Base-by-base conservation (phyloP, 2,888 invertebrate species). In the Chrysodeixis includens region DNA sequence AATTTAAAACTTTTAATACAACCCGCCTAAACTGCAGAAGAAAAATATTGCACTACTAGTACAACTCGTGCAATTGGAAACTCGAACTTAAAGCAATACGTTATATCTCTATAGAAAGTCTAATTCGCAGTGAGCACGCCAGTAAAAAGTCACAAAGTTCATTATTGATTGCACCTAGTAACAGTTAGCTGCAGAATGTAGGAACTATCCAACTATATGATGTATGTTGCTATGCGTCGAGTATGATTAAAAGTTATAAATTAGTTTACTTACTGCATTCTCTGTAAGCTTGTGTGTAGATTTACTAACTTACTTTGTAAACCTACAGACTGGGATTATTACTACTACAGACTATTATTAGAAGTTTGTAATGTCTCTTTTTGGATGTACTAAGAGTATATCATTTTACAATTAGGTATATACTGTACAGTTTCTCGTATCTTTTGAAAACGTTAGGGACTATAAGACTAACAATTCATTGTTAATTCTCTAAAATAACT, bases 111-210 rank as follows among this genome's bases (percentile, higher is more conserved):
- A 83, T 80, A 82, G 76, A 76, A 85, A 84, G 82, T 86, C 79
- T 86, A 87, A 86, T 88, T 85, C 83, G 66, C 83, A 81, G 75
- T 74, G 71, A 76, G 78, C 80, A 83, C 76, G 83, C 82, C 79
- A 82, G 74, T 86, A 84, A 88, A 87, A 87, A 83, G 80, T 75
- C 77, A 69, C 66, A 76, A 86, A 89, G 81, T 88, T 86, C 79
- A 78, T 88, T 89, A 90, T 90, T 88, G 89, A 90, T 90, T 89
- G 84, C 85, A 26, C 26, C 26, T 26, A 76, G 84, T 87, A n/a
- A n/a, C 87, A 77, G 76, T 78, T 71, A n/a, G 83, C 83, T 83
- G 77, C 73, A 80, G 79, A 81, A 83, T 79, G 76, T 82, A 76
- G 71, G 69, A 65, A 68, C 55, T 71, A 74, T 67, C 56, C 62